A percentile compares a stretch with the other conserved stretches of the same genome.
phyloP scores from a whole-genome alignment of 1,140 invertebrate species.

The Portunus trituberculatus region DNA sequence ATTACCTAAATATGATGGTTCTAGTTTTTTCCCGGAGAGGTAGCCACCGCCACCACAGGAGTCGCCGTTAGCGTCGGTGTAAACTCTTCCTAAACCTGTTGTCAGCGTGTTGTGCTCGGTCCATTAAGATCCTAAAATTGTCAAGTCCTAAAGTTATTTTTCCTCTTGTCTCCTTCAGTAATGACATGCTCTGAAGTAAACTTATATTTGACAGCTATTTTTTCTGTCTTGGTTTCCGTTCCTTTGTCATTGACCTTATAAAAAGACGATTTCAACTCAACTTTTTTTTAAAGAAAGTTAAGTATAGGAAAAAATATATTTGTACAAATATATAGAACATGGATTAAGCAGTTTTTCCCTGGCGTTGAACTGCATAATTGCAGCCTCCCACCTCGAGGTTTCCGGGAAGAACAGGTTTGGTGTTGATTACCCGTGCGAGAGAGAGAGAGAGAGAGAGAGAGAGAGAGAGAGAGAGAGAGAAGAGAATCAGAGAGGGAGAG shows the following conservation, averaged over 20 bases:
- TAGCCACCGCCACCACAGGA: neutral
- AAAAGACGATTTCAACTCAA: neutral
- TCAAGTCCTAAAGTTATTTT: neutral
- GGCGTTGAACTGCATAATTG: neutral
- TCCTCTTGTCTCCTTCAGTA: neutral
- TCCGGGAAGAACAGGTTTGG: neutral
- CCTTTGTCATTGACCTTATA: too few species aligned
- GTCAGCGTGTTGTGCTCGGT: neutral
- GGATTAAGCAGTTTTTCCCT: neutral
- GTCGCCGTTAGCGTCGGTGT: neutral
- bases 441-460: slow-evolving; percentile 9
- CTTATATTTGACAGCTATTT: neutral
- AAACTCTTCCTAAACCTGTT: neutral
- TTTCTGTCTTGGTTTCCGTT: neutral
- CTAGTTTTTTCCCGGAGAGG: neutral
- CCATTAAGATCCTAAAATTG: neutral
- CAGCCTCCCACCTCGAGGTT: neutral
- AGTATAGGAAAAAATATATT: slow-evolving; percentile 9
- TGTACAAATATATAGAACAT: neutral
- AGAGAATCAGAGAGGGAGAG: too few species aligned
- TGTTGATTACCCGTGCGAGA: neutral
- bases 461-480: too few species aligned
- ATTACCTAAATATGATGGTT: slow-evolving; percentile 3
- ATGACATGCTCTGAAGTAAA: neutral
- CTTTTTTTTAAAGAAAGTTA: neutral